phyloP scores from a whole-genome alignment of 2,888 invertebrate genomes.

The Drosophila anomalata region DNA sequence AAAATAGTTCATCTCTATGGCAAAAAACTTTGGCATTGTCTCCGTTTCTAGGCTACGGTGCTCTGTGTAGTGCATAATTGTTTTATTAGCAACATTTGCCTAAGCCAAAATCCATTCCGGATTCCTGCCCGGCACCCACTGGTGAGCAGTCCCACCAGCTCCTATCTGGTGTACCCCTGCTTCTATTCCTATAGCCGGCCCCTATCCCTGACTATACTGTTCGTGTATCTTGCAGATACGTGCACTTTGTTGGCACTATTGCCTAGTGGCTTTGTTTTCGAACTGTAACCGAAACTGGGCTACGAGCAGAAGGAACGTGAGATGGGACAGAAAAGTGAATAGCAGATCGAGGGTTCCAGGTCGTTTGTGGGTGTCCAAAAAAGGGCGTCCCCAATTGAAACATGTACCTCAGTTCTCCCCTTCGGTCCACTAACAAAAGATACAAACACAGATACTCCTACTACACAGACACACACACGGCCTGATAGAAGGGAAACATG shows the following conservation, averaged over 20 bases:
- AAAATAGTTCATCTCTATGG: constrained; percentile 19
- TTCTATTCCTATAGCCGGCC: neutral
- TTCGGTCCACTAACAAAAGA: constrained; percentile 18
- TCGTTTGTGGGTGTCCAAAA: constrained; percentile 41
- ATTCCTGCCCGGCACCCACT: constrained; percentile 37
- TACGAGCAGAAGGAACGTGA: constrained; percentile 32
- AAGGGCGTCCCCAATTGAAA: constrained; percentile 42
- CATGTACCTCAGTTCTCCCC: constrained; percentile 15
- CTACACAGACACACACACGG: neutral
- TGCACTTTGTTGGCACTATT: constrained; percentile 51
- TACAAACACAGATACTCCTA: constrained; percentile 2
- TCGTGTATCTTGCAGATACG: constrained; percentile 70
- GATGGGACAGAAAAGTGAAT: constrained; percentile 33
- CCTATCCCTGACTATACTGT: constrained; percentile 17
- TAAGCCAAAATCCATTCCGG: constrained; percentile 65
- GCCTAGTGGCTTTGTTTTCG: constrained; percentile 55
- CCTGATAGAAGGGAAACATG: constrained; percentile 1
- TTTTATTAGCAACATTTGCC: constrained; percentile 74
- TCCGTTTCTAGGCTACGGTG: constrained; percentile 35
- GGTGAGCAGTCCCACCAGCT: constrained; percentile 3
- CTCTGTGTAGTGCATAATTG: constrained; percentile 68
- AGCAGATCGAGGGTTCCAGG: constrained; percentile 41
- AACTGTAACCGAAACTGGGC: constrained; percentile 46
- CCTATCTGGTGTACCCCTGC: neutral
- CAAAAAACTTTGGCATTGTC: constrained; percentile 20